Evolutionary conservation across 2,113 vertebrate genomes (phyloP).

Genomic region (Xyliphius kryptos): DNA sequence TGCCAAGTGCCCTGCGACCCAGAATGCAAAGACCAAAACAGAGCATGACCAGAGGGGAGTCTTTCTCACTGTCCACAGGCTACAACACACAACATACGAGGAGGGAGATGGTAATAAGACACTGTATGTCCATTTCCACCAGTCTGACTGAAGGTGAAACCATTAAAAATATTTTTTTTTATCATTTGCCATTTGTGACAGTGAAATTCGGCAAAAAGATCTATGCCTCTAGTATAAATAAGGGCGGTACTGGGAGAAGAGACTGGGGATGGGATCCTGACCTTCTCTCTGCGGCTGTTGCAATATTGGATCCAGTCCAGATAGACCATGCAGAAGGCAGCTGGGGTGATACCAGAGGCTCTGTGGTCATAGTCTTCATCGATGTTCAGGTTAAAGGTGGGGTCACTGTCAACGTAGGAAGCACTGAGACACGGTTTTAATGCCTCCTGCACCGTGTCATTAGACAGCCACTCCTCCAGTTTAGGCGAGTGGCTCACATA

Average conservation of each 20-base stretch:
- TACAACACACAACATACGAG: constrained; percentile 42
- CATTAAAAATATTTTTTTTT: too few relatives aligned
- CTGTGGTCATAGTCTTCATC: constrained; percentile 86
- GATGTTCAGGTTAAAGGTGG: constrained; percentile 85
- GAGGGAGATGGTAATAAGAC: not conserved
- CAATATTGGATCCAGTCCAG: constrained; percentile 90
- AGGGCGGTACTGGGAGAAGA: too few relatives aligned
- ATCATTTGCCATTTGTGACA: too few relatives aligned
- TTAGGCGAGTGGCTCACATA: constrained; percentile 79
- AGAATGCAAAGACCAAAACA: constrained; percentile 84
- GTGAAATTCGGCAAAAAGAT: too few relatives aligned
- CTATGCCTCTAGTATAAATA: too few relatives aligned
- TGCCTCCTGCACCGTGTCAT: constrained; percentile 70
- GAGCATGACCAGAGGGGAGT: constrained; percentile 77
- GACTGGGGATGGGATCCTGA: too few relatives aligned
- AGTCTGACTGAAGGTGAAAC: too few relatives aligned
- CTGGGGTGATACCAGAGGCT: constrained; percentile 73
- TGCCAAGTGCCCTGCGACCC: constrained; percentile 80
- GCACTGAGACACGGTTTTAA: constrained; percentile 69
- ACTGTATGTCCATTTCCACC: too few relatives aligned
- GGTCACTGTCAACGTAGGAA: constrained; percentile 79
- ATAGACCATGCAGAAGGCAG: constrained; percentile 78
- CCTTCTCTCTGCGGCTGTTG: constrained; percentile 73
- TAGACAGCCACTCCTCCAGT: constrained; percentile 79
- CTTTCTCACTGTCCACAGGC: constrained; percentile 76